phyloP scores from a whole-genome alignment of 2,888 invertebrate genomes.

The Rhogogaster chlorosoma region DNA sequence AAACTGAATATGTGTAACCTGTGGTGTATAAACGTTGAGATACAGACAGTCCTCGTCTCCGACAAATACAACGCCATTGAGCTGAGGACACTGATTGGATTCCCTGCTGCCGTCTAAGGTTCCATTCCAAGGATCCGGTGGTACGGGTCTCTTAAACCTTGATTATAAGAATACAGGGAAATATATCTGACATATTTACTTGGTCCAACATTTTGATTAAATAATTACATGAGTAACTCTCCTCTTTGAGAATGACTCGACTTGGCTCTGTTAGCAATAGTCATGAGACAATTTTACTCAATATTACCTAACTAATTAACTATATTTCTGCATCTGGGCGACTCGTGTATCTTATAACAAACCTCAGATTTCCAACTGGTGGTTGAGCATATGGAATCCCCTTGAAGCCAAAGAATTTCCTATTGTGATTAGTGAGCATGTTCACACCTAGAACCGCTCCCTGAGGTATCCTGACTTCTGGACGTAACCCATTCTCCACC shows the following conservation, averaged over 20 bases:
- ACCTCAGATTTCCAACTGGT: background rate
- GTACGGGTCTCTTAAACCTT: background rate
- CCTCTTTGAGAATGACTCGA: background rate
- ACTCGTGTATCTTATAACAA: background rate
- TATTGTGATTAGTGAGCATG: background rate
- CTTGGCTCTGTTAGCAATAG: background rate
- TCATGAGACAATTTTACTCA: background rate
- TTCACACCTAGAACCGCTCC: background rate
- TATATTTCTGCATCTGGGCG: background rate
- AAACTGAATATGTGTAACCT: background rate
- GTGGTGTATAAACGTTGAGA: slow-evolving; percentile 2
- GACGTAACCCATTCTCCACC: background rate
- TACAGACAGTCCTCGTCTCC: slow-evolving; percentile 9
- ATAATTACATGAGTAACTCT: background rate
- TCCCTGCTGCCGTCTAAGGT: slow-evolving; percentile 8
- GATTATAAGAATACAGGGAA: background rate
- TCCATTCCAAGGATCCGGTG: background rate
- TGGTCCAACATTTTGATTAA: background rate
- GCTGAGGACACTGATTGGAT: background rate
- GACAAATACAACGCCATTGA: background rate
- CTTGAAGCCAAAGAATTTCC: background rate
- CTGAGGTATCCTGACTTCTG: background rate
- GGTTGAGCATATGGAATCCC: background rate
- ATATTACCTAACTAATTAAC: too few relatives aligned
- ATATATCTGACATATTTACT: background rate